Base-by-base conservation (phyloP, 2,888 invertebrate genomes). In the Trichogramma dendrolimi region DNA sequence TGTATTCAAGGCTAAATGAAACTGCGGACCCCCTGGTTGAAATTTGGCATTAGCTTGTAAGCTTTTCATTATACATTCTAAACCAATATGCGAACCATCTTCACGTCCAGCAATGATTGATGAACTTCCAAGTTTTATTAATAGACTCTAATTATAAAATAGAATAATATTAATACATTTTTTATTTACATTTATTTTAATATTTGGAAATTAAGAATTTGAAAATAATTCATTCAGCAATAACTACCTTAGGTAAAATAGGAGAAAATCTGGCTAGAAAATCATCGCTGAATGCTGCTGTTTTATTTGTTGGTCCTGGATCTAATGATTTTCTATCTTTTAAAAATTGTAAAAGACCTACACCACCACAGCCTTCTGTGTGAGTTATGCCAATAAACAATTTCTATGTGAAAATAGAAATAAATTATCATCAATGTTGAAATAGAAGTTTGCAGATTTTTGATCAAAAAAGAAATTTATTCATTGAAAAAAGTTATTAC, bases 161-260 rank as follows among this genome's bases (percentile, higher is more conserved):
- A 55, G 7, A 50, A 47, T 50, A 11, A 10, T 38, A 54, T 58
- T 5, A 14, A 10, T 11, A 39, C 47, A 62, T 38, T 63, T 60
- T 62, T 61, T 4, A 41, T 49, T 49, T 54, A 11, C 38, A 40
- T 55, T 40, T 40, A 47, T 40, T 7, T 46, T 43, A 51, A 5
- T 6, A 41, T 40, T 40, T 51, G 40, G 4, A 52, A 41, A 52
- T 52, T 11, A 10, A 41, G 3, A 27, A n/a, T 55, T 4, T 42
- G 8, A 48, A 53, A 40, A 2, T 7, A 51, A 51, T 10, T 51
- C 2, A 5, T 8, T 51, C 6, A 51, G 39, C 27, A 27, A 27
- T 39, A 27, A 51, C 38, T 78, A 88, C 89, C 84, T 91, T 92
- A 80, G 92, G 92, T 82, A 92, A 86, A 67, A 91, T 84, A 40